Conservation (phyloP, 2,797 vertebrate genomes). For the Halcyon chelicuti region DNA sequence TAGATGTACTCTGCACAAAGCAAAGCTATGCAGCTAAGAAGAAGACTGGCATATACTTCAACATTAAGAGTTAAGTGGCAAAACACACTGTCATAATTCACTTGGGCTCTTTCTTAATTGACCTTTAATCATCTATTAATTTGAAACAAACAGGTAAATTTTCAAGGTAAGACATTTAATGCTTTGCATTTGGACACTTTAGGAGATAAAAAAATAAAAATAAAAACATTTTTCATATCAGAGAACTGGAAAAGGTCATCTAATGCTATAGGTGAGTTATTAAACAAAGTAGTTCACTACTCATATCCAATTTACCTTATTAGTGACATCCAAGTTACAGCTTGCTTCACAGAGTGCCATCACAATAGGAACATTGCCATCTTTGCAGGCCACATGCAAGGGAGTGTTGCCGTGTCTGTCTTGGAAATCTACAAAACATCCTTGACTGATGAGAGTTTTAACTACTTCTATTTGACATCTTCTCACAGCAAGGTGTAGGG, state of each 20-base stretch:
- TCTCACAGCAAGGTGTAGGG: constrained; percentile 93
- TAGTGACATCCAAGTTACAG: constrained; percentile 89
- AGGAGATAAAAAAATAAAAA: background rate
- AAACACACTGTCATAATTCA: background rate
- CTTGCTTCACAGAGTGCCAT: constrained; percentile 86
- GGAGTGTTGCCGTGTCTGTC: constrained; percentile 96
- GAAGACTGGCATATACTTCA: background rate
- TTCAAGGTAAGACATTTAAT: background rate
- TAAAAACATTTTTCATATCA: background rate
- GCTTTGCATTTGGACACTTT: background rate
- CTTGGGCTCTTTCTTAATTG: background rate
- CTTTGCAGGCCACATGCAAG: constrained; percentile 95
- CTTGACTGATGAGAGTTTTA: constrained; percentile 88
- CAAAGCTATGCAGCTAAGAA: background rate
- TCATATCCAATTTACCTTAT: constrained; percentile 84
- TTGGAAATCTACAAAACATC: constrained; percentile 89
- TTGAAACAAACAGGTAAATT: background rate
- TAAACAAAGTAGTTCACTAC: background rate
- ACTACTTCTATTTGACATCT: constrained; percentile 95
- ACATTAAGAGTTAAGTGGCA: background rate
- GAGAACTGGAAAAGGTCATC: background rate
- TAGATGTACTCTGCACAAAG: background rate
- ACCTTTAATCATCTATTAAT: background rate
- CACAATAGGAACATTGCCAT: constrained; percentile 90
- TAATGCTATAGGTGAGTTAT: background rate